Evolutionary conservation across 2,797 vertebrate genomes (phyloP).

Genomic region (Chiloscyllium punctatum): DNA sequence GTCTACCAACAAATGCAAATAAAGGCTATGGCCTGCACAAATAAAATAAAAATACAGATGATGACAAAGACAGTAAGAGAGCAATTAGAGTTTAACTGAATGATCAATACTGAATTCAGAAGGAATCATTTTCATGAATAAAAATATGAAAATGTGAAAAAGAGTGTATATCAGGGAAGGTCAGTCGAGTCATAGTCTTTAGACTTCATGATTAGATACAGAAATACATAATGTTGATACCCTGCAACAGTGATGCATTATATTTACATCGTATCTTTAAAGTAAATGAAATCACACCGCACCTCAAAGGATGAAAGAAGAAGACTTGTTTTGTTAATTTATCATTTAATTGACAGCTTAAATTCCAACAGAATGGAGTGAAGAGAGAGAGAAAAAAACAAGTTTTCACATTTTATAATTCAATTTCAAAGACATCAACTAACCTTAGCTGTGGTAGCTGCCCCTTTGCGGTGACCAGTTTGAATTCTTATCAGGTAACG

Average conservation of each 20-base stretch:
- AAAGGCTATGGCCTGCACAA: not conserved
- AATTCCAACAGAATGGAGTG: not conserved
- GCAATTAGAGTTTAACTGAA: not conserved
- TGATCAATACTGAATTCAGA: not conserved
- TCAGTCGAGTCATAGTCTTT: not conserved
- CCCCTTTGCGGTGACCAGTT: conserved; percentile 79
- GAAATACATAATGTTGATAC: not conserved
- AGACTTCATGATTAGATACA: not conserved
- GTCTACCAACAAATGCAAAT: not conserved
- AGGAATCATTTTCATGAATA: not conserved
- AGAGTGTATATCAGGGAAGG: not conserved
- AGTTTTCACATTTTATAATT: not conserved
- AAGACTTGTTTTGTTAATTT: not conserved
- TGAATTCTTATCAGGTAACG: conserved; percentile 74
- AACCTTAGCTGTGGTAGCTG: conserved; percentile 85
- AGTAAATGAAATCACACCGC: not conserved
- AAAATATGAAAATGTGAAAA: not conserved
- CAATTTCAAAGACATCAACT: conserved; percentile 26
- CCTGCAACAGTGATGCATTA: not conserved
- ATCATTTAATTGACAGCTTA: not conserved
- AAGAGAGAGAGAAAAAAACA: not conserved
- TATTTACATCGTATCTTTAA: not conserved
- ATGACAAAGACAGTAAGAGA: not conserved
- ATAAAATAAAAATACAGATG: not conserved
- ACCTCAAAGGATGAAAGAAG: not conserved